Evolutionary conservation across 2,113 vertebrate species (phyloP), one percentile per base, ranked within the genome.

Genomic region (Montifringilla adamsi): DNA sequence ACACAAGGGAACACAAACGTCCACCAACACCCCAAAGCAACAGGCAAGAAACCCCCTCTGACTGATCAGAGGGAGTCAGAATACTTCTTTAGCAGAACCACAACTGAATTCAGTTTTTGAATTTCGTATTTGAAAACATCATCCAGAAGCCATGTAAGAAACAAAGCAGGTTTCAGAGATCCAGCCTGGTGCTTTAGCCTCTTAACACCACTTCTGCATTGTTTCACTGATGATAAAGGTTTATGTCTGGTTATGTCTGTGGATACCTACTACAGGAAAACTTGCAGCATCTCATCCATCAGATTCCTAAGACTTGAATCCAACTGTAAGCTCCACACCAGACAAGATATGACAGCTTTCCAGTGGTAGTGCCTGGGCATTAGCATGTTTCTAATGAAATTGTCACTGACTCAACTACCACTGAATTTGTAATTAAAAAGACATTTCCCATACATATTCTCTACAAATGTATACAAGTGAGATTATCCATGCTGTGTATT

Each of bases 81-180:
- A 39, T 3, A 53, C 17, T 73, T 44, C 28, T 73, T 46, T 18
- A 30, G 20, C 19, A 76, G 39, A 91, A 52, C 22, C 13, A 72
- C 75, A 33, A 3, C 37, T 26, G 63, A 73, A 58, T 44, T 68
- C 35, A 37, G 35, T 37, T 37, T 37, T 37, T 37, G 35, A 37
- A 37, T 37, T 37, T 37, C 0, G 0, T 11, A 33, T 15, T 15
- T 52, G 35, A 56, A 52, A 80, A 18, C 23, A 46, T 4, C 37
- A 69, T 4, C 39, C 56, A 80, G 49, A 39, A 82, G 63, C 15
- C 47, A 27, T 1, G 18, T 26, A 43, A 77, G 76, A 59, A 74
- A 31, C 15, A 91, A 63, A 77, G 5, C 7, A 13, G 16, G 24
- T 59, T 74, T 81, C 68, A 59, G 16, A 43, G 16, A 59, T 18